phyloP scores from a whole-genome alignment of 2,113 vertebrate genomes.

The Psophia crepitans region DNA sequence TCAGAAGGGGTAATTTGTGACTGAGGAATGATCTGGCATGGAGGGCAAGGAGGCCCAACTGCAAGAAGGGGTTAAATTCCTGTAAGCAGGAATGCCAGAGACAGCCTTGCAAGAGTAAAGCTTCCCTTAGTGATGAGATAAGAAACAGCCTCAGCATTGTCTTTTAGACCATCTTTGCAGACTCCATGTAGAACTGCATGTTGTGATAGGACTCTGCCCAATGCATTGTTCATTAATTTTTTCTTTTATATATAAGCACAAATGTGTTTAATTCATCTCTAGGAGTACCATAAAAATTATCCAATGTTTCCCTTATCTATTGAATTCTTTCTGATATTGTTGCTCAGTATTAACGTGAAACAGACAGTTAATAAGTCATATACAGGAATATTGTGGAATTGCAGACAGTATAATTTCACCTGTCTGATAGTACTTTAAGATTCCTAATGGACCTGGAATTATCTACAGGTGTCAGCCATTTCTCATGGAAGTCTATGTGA shows the following conservation, averaged over 20 bases:
- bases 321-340: background rate
- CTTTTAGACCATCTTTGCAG: background rate
- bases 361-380: background rate
- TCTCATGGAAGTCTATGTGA: background rate
- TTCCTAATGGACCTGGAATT: background rate
- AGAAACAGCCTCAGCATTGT: background rate
- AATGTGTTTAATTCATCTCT: background rate
- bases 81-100: background rate
- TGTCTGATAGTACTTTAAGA: background rate
- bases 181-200: fast-evolving
- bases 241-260: background rate
- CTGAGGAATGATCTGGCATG: background rate
- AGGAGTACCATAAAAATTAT: background rate
- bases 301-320: background rate
- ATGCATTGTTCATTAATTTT: background rate
- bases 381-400: background rate
- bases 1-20: background rate
- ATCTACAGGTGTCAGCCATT: background rate
- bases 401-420: background rate
- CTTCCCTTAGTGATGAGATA: background rate
- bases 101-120: background rate
- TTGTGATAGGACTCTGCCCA: background rate
- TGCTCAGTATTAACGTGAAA: background rate
- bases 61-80: background rate
- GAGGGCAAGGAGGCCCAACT: background rate